Conservation (phyloP, 1,140 invertebrate genomes). For the Drosophila triauraria region DNA sequence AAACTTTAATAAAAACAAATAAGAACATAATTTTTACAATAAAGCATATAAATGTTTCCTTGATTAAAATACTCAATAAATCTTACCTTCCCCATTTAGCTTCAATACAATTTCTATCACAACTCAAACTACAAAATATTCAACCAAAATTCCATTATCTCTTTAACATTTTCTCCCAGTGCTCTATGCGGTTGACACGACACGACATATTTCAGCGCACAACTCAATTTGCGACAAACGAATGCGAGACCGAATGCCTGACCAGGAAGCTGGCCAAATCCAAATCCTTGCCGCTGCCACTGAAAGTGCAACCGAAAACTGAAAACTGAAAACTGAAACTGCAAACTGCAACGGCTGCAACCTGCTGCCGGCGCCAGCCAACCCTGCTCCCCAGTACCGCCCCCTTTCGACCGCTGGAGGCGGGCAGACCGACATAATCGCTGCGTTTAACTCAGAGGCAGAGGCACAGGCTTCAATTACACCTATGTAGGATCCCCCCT, state of each 20-base stretch:
- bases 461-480: constrained; percentile 76
- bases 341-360: constrained; percentile 19
- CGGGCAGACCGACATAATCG: constrained; percentile 77
- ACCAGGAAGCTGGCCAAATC: constrained; percentile 52
- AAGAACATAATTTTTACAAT: too few species aligned
- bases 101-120: background rate
- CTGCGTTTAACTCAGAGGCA: constrained; percentile 71
- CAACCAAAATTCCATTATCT: background rate
- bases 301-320: constrained; percentile 23
- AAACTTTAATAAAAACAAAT: too few species aligned
- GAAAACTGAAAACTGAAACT: constrained; percentile 23
- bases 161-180: background rate
- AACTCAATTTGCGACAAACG: constrained; percentile 57
- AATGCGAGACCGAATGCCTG: constrained; percentile 41
- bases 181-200: constrained; percentile 32
- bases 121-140: background rate
- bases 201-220: constrained; percentile 57
- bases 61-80: background rate
- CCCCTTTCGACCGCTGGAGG: constrained; percentile 43
- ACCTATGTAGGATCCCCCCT: constrained; percentile 26
- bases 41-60: too few species aligned
- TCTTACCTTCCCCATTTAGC: fast-evolving
- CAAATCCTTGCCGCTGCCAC: constrained; percentile 53
- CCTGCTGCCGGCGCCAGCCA: constrained; percentile 19
- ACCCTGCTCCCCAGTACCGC: constrained; percentile 15